Percentiles rank a stretch among this genome's conserved stretches.
Conservation (phyloP, 1,140 invertebrate genomes). For the Papilio helenus region DNA sequence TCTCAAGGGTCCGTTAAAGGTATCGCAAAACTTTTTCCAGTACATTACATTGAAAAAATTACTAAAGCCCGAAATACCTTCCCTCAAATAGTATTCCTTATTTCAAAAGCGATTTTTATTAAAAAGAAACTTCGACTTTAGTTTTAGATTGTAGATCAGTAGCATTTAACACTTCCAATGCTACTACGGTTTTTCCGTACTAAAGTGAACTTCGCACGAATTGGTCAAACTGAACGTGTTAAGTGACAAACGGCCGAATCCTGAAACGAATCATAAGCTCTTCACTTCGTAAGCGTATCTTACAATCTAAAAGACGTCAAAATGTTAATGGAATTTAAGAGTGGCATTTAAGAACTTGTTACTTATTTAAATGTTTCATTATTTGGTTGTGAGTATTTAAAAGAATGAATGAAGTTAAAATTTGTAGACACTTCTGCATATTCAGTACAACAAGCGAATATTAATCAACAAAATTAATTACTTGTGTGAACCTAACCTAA, state of each 20-base stretch:
- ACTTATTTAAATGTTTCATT: no score
- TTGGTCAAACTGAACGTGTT: neutral
- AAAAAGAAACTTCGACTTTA: neutral
- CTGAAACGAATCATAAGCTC: no score
- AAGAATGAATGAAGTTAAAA: neutral
- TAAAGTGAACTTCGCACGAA: no score
- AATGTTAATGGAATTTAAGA: no score
- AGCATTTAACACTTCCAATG: neutral
- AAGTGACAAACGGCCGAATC: no score
- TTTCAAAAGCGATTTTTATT: neutral
- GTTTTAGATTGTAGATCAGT: neutral
- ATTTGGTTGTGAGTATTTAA: no score
- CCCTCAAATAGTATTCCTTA: neutral
- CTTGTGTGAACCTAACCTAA: neutral
- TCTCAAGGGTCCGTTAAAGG: neutral
- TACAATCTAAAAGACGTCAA: no score
- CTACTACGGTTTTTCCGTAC: neutral
- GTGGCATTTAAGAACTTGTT: no score
- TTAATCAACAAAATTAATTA: conserved; percentile 11
- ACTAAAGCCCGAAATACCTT: neutral
- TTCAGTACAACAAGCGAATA: neutral
- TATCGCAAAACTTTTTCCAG: conserved; percentile 6
- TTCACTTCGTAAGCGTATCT: no score
- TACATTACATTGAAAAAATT: conserved; percentile 16
- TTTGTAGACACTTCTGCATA: neutral